phyloP scores from a whole-genome alignment of 2,888 invertebrate genomes.

The Rotaria magnacalcarata region DNA sequence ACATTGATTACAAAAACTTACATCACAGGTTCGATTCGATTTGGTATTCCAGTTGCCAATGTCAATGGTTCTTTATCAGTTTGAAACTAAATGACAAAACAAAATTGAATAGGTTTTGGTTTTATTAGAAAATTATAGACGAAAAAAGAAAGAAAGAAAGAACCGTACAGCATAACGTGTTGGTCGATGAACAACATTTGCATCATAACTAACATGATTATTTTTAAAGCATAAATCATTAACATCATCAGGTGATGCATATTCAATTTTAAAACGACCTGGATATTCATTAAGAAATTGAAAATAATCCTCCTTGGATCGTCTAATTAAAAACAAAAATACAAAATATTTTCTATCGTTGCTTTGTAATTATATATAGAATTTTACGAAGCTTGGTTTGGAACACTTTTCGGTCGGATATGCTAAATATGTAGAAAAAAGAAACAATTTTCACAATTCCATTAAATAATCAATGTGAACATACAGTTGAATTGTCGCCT shows the following conservation, averaged over 20 bases:
- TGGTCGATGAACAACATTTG: background rate
- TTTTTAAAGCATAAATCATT: conserved; percentile 31
- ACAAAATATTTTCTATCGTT: background rate
- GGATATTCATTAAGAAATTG: background rate
- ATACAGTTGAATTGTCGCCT: background rate
- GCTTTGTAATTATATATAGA: background rate
- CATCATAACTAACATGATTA: conserved; percentile 1
- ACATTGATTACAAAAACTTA: background rate
- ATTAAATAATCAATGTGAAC: background rate
- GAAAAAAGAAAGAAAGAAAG: no score
- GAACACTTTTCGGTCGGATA: background rate
- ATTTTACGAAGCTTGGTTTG: background rate
- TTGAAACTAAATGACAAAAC: background rate
- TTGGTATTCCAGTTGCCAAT: background rate
- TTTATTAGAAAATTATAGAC: background rate
- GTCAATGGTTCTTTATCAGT: background rate
- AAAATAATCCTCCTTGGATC: background rate
- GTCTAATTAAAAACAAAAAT: background rate
- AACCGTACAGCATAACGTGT: conserved; percentile 19
- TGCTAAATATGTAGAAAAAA: background rate
- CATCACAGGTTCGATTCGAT: background rate
- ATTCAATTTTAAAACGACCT: conserved; percentile 5
- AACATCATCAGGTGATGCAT: background rate
- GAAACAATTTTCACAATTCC: background rate
- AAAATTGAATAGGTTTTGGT: background rate